phyloP scores from a whole-genome alignment of 1,140 invertebrate species.

The Caerostris extrusa region DNA sequence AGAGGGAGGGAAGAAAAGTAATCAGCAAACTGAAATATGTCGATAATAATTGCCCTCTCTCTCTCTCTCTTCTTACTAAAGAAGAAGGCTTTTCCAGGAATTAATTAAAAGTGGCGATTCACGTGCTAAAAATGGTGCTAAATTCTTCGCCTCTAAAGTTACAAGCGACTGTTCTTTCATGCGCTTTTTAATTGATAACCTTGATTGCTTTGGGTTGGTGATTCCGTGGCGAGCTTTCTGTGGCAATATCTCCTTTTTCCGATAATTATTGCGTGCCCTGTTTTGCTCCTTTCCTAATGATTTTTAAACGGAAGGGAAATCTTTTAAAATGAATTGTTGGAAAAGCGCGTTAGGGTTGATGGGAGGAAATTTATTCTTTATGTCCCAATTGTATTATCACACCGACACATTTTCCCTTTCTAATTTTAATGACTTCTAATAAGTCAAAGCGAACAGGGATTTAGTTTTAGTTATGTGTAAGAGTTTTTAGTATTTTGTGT shows the following conservation, averaged over 20 bases:
- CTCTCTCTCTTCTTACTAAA: no score
- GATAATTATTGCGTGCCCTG: constrained; percentile 75
- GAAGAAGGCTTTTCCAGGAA: constrained; percentile 1
- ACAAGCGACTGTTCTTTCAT: constrained; percentile 59
- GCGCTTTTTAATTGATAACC: constrained; percentile 76
- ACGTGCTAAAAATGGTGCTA: constrained; percentile 67
- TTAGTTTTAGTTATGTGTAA: not conserved
- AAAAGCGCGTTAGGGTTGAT: not conserved
- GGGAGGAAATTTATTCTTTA: not conserved
- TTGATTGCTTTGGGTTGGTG: constrained; percentile 70
- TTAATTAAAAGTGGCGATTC: constrained; percentile 73
- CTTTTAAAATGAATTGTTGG: constrained; percentile 53
- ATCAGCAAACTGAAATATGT: constrained; percentile 59
- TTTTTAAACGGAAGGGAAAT: constrained; percentile 70
- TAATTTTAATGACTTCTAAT: not conserved
- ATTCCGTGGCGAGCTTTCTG: constrained; percentile 64
- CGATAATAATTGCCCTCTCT: constrained; percentile 73
- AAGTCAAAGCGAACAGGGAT: not conserved
- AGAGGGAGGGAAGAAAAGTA: constrained; percentile 64
- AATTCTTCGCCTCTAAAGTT: constrained; percentile 77
- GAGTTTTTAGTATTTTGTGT: no score
- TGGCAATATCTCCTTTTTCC: constrained; percentile 71
- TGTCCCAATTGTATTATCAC: constrained; percentile 16
- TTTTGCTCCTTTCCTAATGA: constrained; percentile 17
- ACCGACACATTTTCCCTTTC: not conserved